Evolutionary conservation across 2,888 invertebrate species (phyloP).

Genomic region (Lochmaea capreae): DNA sequence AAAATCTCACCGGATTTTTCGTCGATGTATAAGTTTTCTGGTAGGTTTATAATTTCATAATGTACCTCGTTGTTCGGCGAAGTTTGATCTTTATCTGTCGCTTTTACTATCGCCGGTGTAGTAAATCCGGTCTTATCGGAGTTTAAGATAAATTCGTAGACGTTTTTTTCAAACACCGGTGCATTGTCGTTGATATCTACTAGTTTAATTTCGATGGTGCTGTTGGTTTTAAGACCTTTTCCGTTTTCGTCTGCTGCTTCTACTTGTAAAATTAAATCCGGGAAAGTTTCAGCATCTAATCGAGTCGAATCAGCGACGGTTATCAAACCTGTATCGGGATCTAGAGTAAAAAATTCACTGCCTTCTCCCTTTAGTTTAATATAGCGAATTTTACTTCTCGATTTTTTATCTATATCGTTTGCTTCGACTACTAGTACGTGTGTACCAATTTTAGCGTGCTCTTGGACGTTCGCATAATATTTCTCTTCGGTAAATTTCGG

Average conservation of each 20-base stretch:
- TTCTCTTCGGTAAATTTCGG: slow-evolving; percentile 80
- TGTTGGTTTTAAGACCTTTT: slow-evolving; percentile 79
- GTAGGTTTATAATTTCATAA: slow-evolving; percentile 84
- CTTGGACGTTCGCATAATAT: slow-evolving; percentile 82
- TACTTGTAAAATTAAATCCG: slow-evolving; percentile 82
- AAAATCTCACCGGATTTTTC: slow-evolving; percentile 81
- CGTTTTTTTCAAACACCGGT: slow-evolving; percentile 82
- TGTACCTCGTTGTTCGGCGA: slow-evolving; percentile 87
- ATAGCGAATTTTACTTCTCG: slow-evolving; percentile 72
- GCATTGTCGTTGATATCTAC: slow-evolving; percentile 68
- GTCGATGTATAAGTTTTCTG: slow-evolving; percentile 77
- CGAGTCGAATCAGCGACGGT: slow-evolving; percentile 81
- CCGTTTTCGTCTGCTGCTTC: slow-evolving; percentile 91
- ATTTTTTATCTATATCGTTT: slow-evolving; percentile 82
- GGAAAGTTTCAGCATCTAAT: slow-evolving; percentile 85
- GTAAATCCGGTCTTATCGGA: slow-evolving; percentile 81
- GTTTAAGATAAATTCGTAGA: slow-evolving; percentile 85
- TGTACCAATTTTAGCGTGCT: slow-evolving; percentile 77
- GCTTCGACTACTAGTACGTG: slow-evolving; percentile 75
- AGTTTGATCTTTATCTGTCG: slow-evolving; percentile 85
- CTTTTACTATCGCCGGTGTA: slow-evolving; percentile 77
- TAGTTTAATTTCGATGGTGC: slow-evolving; percentile 80
- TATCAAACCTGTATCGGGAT: slow-evolving; percentile 83
- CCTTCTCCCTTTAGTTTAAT: slow-evolving; percentile 66
- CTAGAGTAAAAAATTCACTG: slow-evolving; percentile 82